These are phyloP conservation scores for Gryllus bimaculatus DNA, from an alignment of 1,140 invertebrate species.

Conservation along the genomic window DNA sequence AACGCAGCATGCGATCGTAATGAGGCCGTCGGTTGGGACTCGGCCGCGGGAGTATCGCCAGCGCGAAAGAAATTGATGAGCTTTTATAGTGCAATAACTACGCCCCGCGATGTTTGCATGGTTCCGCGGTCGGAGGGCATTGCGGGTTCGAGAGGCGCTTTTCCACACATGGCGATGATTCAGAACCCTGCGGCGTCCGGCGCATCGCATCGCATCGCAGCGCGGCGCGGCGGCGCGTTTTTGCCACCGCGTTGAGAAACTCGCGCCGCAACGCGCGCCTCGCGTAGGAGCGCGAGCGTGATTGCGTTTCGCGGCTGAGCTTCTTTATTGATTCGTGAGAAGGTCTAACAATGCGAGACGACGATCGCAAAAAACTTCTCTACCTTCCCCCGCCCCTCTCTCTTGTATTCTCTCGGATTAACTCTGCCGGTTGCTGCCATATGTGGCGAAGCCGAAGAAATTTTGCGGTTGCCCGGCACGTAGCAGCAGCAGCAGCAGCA, in stretches of 20 bases:
- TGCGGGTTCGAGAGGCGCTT: no score
- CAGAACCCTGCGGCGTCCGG: not conserved
- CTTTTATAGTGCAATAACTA: conserved; percentile 1
- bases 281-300: not conserved
- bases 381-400: no score
- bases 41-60: not conserved
- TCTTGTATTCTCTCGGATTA: no score
- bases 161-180: not conserved
- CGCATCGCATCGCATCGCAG: no score
- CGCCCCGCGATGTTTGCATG: not conserved
- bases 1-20: not conserved
- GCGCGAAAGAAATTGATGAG: conserved; percentile 1
- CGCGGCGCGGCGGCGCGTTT: not conserved
- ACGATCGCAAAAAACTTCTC: not conserved
- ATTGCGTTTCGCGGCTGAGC: not conserved
- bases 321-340: not conserved
- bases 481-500: no score
- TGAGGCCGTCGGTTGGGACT: not conserved
- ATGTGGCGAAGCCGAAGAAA: not conserved
- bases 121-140: not conserved
- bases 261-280: not conserved
- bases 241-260: not conserved
- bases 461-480: not conserved
- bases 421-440: not conserved
- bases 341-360: not conserved